Evolutionary conservation across 2,113 vertebrate species (phyloP), one percentile per base, ranked within the genome.

Genomic region (Centrocercus urophasianus): DNA sequence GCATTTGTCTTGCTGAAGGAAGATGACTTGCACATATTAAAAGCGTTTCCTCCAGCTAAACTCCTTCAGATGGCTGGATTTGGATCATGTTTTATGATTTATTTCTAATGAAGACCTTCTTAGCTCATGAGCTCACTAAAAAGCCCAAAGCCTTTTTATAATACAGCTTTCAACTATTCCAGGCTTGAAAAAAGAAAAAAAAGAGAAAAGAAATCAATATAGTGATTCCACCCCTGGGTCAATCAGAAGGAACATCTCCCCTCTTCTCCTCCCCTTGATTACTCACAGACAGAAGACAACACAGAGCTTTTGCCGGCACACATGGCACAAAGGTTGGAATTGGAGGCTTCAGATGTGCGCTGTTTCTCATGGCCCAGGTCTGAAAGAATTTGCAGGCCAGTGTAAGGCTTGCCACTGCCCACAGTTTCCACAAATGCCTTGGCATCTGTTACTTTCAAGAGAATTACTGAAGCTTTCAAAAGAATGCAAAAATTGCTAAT

Each of bases 391-490:
- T 83, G 60, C 32, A 47, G 0, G 1, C 18, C 4, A 2, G 12
- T 8, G 13, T 38, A 77, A 93, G 60, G 48, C 74, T 6, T 66
- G 54, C 27, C 69, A 36, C 32, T 81, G 43, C 47, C 30, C 61
- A 22, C 50, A 32, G 83, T 10, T 38, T 84, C 43, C 47, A 77
- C 47, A 71, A 69, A 86, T 6, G 63, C 43, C 50, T 93, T 10
- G 1, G 56, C 6, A 18, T 28, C 64, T 77, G 60, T 59, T 83
- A 63, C 34, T 78, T 90, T 73, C 43, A 83, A 6, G 27, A 48
- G 71, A 95, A 70, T 50, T 64, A 81, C 69, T 25, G 75, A 81
- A 73, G 93, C 75, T 96, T 96, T 59, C 71, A 47, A 40, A 93
- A 92, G 71, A 95, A 87, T 60, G 78, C 64, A 64, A 54, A 75